These are phyloP conservation scores for Thalassophryne amazonica DNA, from an alignment of 2,797 vertebrate genomes.

Conservation along the genomic window DNA sequence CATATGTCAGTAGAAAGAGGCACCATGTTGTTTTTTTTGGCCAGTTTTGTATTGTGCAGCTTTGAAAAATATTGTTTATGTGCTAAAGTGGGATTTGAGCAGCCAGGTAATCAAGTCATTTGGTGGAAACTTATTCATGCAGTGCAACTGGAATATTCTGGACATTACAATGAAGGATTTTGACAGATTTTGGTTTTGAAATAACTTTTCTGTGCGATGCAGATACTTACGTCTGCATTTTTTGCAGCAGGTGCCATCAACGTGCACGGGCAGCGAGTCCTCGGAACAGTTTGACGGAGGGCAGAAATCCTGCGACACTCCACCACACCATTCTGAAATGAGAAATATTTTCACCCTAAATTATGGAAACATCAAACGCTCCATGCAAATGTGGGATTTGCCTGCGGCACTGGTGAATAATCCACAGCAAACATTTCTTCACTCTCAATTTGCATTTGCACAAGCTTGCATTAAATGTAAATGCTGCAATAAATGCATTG, in stretches of 20 bases:
- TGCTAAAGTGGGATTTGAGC: too few relatives aligned
- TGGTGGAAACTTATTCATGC: too few relatives aligned
- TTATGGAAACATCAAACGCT: background rate
- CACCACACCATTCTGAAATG: slow-evolving; percentile 82
- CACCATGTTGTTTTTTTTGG: too few relatives aligned
- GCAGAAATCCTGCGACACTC: slow-evolving; percentile 90
- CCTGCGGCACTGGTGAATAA: background rate
- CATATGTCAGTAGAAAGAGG: too few relatives aligned
- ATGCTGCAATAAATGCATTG: background rate
- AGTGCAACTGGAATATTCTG: too few relatives aligned
- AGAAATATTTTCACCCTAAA: background rate
- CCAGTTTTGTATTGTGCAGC: too few relatives aligned
- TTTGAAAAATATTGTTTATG: too few relatives aligned
- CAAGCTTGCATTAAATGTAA: background rate
- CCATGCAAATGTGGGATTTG: background rate
- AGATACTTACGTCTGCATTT: slow-evolving; percentile 87
- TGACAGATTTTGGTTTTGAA: background rate
- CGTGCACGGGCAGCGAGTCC: slow-evolving; percentile 84
- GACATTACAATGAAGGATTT: background rate
- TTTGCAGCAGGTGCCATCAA: slow-evolving; percentile 87
- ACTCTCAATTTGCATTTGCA: slow-evolving; percentile 1
- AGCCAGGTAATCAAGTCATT: background rate
- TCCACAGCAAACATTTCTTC: background rate
- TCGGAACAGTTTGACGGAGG: slow-evolving; percentile 84
- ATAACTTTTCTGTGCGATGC: background rate